Base-by-base conservation (phyloP, 2,888 invertebrate species). In the Siphlonurus alternatus region DNA sequence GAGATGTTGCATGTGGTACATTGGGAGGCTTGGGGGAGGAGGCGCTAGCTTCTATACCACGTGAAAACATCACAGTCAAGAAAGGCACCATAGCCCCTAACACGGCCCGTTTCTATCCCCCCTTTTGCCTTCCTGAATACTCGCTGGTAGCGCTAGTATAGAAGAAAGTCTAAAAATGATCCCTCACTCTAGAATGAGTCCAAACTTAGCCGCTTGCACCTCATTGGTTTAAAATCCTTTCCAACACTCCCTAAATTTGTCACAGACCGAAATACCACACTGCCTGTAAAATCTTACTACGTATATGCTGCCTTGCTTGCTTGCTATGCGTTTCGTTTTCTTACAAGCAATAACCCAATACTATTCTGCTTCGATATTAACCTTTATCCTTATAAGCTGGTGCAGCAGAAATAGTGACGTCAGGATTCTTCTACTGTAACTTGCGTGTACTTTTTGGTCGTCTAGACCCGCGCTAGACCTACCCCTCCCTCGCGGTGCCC, bases 191-290 rank as follows among this genome's bases (percentile, higher is more conserved):
- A 22, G 56, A 56, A 56, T 56, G 56, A 56, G 56, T 56, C 56
- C 56, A 56, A 56, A 56, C 56, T 56, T 56, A 56, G 56, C 56
- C 56, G 56, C 56, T n/a, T 56, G n/a, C n/a, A n/a, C 19, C 56
- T 56, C 56, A 56, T 56, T 56, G 56, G 56, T 22, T n/a, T n/a
- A 56, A 56, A 56, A 56, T 20, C 22, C 56, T n/a, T 22, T 7
- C 56, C 56, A 56, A 22, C 56, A 18, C 56, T 56, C 19, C 19
- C 56, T 22, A 56, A 56, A 56, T 56, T 56, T 56, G 56, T 56
- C 56, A 56, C 22, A 56, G 56, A n/a, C 56, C 7, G n/a, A 56
- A 56, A 56, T 56, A 56, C 56, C 22, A 10, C 38, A 38, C 38
- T 5, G 15, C 38, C 7, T 38, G 7, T 5, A 38, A 38, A 38